Evolutionary conservation across 2,888 invertebrate genomes (phyloP), one percentile per base, ranked within the genome.

Genomic region (Cephalotes varians): DNA sequence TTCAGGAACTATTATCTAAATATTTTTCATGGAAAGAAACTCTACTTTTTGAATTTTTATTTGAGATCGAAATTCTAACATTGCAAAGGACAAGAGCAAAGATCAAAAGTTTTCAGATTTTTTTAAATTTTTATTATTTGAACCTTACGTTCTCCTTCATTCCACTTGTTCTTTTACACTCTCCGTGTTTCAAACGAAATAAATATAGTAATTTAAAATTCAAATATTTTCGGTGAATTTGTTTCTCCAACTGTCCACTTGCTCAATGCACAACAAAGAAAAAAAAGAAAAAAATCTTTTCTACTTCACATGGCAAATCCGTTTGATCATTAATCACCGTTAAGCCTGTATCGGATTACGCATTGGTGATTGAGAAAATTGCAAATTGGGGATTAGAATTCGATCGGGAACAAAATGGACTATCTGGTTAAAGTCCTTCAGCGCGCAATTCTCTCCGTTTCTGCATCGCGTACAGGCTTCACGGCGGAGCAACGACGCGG

Each of bases 351-450:
- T 37, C 37, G 37, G 7, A 21, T 21, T 37, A 3, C 31, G 28
- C 21, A 2, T 34, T 18, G 49, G 37, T 60, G 88, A 88, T 92
- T 91, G 90, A 77, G 67, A 51, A 10, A 40, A 40, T 60, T 21
- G 31, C 12, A 64, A 25, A 18, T 15, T 44, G 25, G 7, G 21
- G 21, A 62, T 60, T 34, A n/a, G 18, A n/a, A 60, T 37, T 37
- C 21, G 6, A 40, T 40, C 15, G 40, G 15, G 15, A 25, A 7
- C 15, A 25, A 40, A 64, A 25, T 0, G 15, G 15, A 40, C 12
- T 12, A 40, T 40, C 40, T 7, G 40, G 40, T 64, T 64, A 64
- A 44, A 44, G 15, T 1, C 40, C n/a, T 15, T 15, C 56, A 2
- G 28, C 1, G 15, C 10, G 21, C 51, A 7, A 21, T 21, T 2